Evolutionary conservation across 2,797 vertebrate genomes (phyloP), one percentile per base, ranked within the genome.

Genomic region (Channa striata): DNA sequence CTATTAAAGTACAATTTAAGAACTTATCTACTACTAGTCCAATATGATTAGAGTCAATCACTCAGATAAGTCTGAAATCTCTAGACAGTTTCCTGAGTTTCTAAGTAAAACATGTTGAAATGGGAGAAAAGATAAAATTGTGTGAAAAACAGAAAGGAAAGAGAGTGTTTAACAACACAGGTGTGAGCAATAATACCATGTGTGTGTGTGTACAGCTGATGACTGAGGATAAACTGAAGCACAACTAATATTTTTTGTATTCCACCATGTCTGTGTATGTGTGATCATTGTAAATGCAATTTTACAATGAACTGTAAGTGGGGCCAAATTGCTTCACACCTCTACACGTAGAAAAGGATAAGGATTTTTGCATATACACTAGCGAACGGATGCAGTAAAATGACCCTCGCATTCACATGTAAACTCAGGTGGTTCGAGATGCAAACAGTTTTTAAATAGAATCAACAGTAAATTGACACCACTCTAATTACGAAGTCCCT

Each of bases 121-220:
- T 60, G 42, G 58, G 43, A 33, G 44, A 76, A 72, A 47, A 49
- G 36, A 57, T 19, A 47, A 40, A 3, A 51, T 34, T 10, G 14
- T n/a, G 43, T 54, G 51, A 66, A 59, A 63, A 62, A 70, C 12
- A 78, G 39, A 80, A 51, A 69, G 59, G 51, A 80, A 75, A 72
- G 21, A 59, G 40, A 4, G 2, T 59, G 72, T 47, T 33, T 37
- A 62, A 49, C 57, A 69, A 77, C 59, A 80, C 64, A 78, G 52
- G 75, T 83, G 72, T 36, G 70, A 47, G 46, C 49, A 40, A 58
- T 34, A 80, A 57, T 33, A 12, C 52, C 57, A 74, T 43, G 61
- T 37, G 58, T 40, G 21, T 59, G 0, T 12, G 1, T 46, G 30
- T 60, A 17, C 52, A 60, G 59, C 49, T 59, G 74, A 75, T 63